phyloP scores from a whole-genome alignment of 2,113 vertebrate species.

The Gymnogyps californianus region DNA sequence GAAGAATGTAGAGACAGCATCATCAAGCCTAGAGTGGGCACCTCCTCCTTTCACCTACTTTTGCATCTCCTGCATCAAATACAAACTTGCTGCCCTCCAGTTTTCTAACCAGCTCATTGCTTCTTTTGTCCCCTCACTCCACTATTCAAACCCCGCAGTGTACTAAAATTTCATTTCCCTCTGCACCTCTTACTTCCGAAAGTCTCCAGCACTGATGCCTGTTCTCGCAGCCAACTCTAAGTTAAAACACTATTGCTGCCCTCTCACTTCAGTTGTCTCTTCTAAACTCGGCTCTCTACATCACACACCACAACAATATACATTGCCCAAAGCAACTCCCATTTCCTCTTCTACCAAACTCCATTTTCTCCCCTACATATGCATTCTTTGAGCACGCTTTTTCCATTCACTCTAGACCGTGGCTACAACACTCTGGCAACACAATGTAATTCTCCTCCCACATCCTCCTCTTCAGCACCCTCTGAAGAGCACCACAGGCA shows the following conservation, averaged over 20 bases:
- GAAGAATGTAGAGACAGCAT: neutral
- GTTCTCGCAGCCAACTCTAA: neutral
- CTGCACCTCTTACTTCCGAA: neutral
- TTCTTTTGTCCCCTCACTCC: neutral
- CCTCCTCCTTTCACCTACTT: neutral
- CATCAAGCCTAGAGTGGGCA: neutral
- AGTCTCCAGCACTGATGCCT: accelerated
- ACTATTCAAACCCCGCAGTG: neutral
- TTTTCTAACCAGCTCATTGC: neutral
- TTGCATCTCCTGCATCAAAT: neutral
- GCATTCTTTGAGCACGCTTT: neutral
- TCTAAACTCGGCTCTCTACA: neutral
- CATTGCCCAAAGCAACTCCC: neutral
- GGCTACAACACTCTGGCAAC: neutral
- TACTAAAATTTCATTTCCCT: neutral
- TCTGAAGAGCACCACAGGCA: neutral
- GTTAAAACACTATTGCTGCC: neutral
- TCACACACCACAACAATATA: neutral
- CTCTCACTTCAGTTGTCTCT: neutral
- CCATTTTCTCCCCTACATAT: neutral
- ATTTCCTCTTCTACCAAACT: neutral
- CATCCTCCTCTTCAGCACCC: neutral
- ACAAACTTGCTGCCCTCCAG: neutral
- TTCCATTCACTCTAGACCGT: neutral
- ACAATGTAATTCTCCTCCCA: neutral